phyloP scores from a whole-genome alignment of 2,113 vertebrate species.

The Taurulus bubalis region DNA sequence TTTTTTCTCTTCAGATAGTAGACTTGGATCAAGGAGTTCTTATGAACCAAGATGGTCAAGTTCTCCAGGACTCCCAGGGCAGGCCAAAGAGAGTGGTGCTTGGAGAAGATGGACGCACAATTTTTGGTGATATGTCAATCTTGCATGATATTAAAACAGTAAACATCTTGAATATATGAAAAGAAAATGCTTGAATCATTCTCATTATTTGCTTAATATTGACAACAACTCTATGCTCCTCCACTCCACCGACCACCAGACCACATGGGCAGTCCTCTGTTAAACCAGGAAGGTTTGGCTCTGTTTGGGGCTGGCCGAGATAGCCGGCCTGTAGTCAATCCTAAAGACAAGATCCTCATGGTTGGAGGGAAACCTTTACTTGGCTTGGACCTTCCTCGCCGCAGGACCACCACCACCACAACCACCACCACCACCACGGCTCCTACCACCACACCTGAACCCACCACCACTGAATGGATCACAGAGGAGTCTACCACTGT shows the following conservation, averaged over 20 bases:
- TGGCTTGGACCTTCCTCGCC: constrained; percentile 89
- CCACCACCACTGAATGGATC: constrained; percentile 69
- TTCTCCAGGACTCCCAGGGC: constrained; percentile 95
- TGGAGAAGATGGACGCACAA: constrained; percentile 94
- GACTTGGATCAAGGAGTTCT: constrained; percentile 93
- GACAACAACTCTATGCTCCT: constrained; percentile 12
- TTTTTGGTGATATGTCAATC: constrained; percentile 89
- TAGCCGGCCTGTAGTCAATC: constrained; percentile 91
- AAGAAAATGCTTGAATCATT: neutral
- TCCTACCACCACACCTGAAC: constrained; percentile 71
- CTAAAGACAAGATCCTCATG: constrained; percentile 93
- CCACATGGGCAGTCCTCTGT: constrained; percentile 90
- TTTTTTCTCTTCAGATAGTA: constrained; percentile 84
- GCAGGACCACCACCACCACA: constrained; percentile 82
- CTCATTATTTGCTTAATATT: neutral
- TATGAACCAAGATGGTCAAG: constrained; percentile 91
- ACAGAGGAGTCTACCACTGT: constrained; percentile 75
- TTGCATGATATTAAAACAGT: constrained; percentile 11
- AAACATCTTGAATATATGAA: neutral
- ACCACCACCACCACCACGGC: constrained; percentile 72
- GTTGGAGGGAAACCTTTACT: constrained; percentile 94
- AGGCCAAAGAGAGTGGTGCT: constrained; percentile 92
- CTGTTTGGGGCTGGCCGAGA: constrained; percentile 94
- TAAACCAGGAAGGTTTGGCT: constrained; percentile 93
- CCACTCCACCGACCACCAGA: constrained; percentile 79